Conservation (phyloP, 2,797 vertebrate species). For the Periparus ater region DNA sequence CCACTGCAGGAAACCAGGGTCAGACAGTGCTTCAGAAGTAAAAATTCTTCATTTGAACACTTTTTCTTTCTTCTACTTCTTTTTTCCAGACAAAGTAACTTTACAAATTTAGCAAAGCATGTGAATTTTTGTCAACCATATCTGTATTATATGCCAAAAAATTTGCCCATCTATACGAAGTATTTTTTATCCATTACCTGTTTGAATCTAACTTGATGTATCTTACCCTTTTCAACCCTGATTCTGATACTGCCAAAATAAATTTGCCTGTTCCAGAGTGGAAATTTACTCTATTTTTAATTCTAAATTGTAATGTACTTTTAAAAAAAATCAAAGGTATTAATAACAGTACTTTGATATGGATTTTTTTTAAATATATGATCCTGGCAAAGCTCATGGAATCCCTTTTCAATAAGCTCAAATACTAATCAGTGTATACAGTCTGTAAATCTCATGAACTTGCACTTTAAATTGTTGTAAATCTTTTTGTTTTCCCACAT, state of each 20-base stretch:
- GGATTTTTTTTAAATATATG: slow-evolving; percentile 2
- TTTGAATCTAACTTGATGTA: not conserved
- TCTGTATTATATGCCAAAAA: not conserved
- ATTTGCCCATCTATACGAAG: not conserved
- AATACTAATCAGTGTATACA: not conserved
- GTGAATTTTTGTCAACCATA: not conserved
- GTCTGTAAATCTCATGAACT: not conserved
- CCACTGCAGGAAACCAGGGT: not conserved
- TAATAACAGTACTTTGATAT: not conserved
- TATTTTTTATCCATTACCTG: not conserved
- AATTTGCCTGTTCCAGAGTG: not conserved
- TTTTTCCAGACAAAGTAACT: not conserved
- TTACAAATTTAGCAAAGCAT: not conserved
- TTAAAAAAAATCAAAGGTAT: not conserved
- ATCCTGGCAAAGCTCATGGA: not conserved
- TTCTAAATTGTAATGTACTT: not conserved
- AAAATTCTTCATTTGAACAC: not conserved
- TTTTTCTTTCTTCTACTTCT: not conserved
- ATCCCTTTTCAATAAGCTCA: slow-evolving; percentile 18
- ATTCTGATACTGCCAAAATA: not conserved
- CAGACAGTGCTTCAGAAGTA: not conserved
- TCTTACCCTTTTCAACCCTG: not conserved
- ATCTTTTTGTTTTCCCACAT: not conserved
- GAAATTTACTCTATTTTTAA: not conserved
- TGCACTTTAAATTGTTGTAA: not conserved